Conservation (phyloP, 2,888 invertebrate species). For the Noctua fimbriata region DNA sequence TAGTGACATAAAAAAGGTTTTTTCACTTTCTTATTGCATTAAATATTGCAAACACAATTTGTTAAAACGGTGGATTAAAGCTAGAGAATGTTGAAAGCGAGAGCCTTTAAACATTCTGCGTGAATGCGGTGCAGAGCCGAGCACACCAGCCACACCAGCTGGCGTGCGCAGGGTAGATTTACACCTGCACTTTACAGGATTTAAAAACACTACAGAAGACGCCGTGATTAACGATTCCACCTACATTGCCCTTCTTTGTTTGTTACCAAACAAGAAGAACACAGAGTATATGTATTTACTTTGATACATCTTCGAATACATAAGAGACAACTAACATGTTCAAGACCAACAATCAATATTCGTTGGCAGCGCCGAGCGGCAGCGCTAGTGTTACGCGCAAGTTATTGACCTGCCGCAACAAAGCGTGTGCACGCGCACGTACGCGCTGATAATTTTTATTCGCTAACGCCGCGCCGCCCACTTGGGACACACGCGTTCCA, state of each 20-base stretch:
- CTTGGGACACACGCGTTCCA: slow-evolving; percentile 16
- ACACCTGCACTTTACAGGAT: background rate
- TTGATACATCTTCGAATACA: background rate
- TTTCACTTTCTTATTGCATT: background rate
- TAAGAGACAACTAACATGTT: slow-evolving; percentile 7
- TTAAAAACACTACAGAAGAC: background rate
- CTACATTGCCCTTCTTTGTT: background rate
- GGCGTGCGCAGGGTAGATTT: background rate
- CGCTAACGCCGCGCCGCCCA: slow-evolving; percentile 13
- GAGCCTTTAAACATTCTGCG: background rate
- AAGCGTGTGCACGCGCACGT: slow-evolving; percentile 72
- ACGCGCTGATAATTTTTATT: slow-evolving; percentile 60
- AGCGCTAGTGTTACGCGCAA: slow-evolving; percentile 23
- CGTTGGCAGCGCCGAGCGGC: background rate
- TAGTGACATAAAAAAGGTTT: background rate
- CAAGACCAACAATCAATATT: slow-evolving; percentile 4
- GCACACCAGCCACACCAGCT: background rate
- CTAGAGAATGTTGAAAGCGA: no score
- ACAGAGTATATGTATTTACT: background rate
- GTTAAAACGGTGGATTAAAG: background rate
- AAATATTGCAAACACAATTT: background rate
- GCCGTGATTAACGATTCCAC: no score
- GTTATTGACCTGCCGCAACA: slow-evolving; percentile 75
- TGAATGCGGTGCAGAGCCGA: background rate
- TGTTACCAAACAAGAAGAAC: background rate